phyloP scores from a whole-genome alignment of 2,888 invertebrate species.

The Stramonita haemastoma region DNA sequence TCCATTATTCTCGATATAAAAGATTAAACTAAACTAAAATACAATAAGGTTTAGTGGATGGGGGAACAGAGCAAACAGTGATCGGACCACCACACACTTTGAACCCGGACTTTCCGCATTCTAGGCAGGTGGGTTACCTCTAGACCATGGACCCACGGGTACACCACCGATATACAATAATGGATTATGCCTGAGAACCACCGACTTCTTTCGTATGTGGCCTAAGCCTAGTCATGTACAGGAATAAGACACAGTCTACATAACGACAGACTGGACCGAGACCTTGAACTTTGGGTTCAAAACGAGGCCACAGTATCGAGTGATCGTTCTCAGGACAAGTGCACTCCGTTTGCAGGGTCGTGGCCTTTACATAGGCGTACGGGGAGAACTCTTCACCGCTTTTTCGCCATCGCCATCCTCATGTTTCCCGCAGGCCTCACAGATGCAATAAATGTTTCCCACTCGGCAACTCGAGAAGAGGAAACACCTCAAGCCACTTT shows the following conservation, averaged over 20 bases:
- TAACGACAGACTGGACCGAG: too few species aligned
- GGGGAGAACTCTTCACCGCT: background rate
- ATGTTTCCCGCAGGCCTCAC: background rate
- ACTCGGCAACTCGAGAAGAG: slow-evolving; percentile 41
- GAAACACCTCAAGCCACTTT: slow-evolving; percentile 15
- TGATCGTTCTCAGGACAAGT: background rate
- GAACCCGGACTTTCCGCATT: too few species aligned
- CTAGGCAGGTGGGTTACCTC: background rate
- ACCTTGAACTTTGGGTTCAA: background rate
- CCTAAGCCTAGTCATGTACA: too few species aligned
- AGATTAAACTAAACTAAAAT: too few species aligned
- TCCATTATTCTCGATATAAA: too few species aligned
- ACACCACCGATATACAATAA: too few species aligned
- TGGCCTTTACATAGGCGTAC: background rate
- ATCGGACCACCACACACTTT: too few species aligned
- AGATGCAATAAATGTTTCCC: background rate
- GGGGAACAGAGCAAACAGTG: too few species aligned
- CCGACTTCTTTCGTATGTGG: too few species aligned
- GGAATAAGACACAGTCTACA: background rate
- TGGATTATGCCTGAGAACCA: too few species aligned
- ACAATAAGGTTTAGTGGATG: too few species aligned
- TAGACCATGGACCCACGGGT: too few species aligned
- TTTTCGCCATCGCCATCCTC: background rate
- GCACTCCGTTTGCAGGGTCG: background rate
- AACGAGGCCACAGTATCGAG: background rate